Evolutionary conservation across 2,113 vertebrate species (phyloP).

Genomic region (Tringa solitaria): DNA sequence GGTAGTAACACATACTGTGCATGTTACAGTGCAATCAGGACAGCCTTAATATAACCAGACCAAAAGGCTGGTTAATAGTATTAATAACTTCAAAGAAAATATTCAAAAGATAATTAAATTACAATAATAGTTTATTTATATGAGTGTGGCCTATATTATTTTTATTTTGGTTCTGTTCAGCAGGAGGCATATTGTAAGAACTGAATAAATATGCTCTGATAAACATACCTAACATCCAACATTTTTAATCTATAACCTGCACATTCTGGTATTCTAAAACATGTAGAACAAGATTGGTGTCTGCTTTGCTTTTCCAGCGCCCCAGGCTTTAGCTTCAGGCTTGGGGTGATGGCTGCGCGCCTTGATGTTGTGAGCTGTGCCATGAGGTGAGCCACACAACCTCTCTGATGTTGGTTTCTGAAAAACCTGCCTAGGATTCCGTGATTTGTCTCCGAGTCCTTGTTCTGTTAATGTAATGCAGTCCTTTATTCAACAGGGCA

Average conservation of each 20-base stretch:
- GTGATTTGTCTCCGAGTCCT: neutral
- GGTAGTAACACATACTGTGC: neutral
- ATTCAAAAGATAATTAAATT: neutral
- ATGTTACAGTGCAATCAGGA: neutral
- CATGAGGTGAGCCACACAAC: neutral
- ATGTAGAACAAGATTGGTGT: neutral
- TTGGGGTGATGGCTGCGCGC: neutral
- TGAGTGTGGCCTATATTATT: neutral
- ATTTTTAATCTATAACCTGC: neutral
- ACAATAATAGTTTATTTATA: neutral
- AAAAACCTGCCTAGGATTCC: neutral
- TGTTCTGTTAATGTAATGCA: neutral
- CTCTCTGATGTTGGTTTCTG: neutral
- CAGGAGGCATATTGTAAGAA: neutral
- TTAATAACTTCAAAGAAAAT: neutral
- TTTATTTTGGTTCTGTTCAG: neutral
- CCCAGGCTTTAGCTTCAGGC: neutral
- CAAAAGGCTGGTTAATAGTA: neutral
- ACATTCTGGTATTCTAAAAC: neutral
- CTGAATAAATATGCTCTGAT: neutral
- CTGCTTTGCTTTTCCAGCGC: neutral
- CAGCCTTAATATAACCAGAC: neutral
- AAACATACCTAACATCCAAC: neutral
- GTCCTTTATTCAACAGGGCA: neutral
- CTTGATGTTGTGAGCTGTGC: neutral